Conservation (phyloP, 53 echinoderm and acorn worm species). For the Arbacia lixula region DNA sequence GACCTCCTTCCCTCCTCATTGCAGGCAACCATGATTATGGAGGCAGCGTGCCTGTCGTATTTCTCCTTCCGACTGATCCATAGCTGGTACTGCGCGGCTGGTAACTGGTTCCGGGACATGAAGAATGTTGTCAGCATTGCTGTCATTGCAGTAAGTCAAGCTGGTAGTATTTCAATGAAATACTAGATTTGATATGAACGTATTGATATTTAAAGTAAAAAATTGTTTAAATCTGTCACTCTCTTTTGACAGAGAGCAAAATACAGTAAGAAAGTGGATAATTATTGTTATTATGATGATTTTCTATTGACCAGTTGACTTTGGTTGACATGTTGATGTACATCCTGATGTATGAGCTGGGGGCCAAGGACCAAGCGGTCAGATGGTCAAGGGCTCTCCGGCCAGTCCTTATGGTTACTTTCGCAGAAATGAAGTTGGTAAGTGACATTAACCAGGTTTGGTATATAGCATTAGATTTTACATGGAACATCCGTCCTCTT, state of each 20-base stretch:
- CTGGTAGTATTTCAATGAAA: too few relatives aligned
- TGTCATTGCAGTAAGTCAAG: conserved; percentile 25
- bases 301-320: conserved; percentile 68
- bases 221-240: too few relatives aligned
- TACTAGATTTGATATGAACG: too few relatives aligned
- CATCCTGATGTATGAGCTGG: conserved; percentile 59
- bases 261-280: too few relatives aligned
- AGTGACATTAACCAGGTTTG: too few relatives aligned
- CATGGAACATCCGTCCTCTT: too few relatives aligned
- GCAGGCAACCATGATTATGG: conserved; percentile 57
- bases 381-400: conserved; percentile 82
- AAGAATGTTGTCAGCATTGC: conserved; percentile 19
- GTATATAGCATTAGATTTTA: too few relatives aligned
- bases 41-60: conserved; percentile 26
- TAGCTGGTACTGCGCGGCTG: conserved; percentile 31
- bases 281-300: too few relatives aligned
- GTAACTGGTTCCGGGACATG: conserved; percentile 4
- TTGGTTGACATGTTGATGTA: conserved; percentile 84
- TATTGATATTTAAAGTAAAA: too few relatives aligned
- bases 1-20: not conserved
- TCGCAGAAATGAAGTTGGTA: conserved; percentile 89
- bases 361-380: conserved; percentile 50
- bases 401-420: conserved; percentile 88
- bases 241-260: too few relatives aligned
- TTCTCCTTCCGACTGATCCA: conserved; percentile 33